phyloP scores from a whole-genome alignment of 2,113 vertebrate genomes.

The Emydura subglobosa region DNA sequence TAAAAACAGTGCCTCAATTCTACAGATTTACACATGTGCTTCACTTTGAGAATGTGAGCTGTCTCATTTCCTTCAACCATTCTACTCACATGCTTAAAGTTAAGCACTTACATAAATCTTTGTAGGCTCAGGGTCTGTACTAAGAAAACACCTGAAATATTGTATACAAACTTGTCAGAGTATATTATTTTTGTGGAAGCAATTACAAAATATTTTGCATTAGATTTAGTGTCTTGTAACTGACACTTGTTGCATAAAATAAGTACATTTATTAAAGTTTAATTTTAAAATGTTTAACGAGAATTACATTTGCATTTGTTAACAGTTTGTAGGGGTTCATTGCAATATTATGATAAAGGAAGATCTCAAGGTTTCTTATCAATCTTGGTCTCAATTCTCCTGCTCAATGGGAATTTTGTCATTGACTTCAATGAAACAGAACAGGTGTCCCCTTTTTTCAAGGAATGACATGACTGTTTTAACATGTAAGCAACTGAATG shows the following conservation, averaged over 20 bases:
- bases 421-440: neutral
- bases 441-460: neutral
- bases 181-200: neutral
- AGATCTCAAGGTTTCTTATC: neutral
- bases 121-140: neutral
- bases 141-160: constrained; percentile 35
- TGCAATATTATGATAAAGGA: neutral
- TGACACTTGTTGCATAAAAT: neutral
- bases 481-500: neutral
- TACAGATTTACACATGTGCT: neutral
- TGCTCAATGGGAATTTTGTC: neutral
- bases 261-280: neutral
- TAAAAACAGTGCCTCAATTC: neutral
- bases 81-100: constrained; percentile 17
- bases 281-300: neutral
- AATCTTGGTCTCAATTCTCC: neutral
- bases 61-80: constrained; percentile 43
- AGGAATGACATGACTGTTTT: neutral
- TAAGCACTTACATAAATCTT: constrained; percentile 22
- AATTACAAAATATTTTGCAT: constrained; percentile 7
- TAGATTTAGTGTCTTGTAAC: neutral
- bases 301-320: accelerated
- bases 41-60: constrained; percentile 24
- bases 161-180: neutral
- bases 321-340: neutral